Evolutionary conservation across 2,113 vertebrate genomes (phyloP).

Genomic region (Eublepharis macularius): DNA sequence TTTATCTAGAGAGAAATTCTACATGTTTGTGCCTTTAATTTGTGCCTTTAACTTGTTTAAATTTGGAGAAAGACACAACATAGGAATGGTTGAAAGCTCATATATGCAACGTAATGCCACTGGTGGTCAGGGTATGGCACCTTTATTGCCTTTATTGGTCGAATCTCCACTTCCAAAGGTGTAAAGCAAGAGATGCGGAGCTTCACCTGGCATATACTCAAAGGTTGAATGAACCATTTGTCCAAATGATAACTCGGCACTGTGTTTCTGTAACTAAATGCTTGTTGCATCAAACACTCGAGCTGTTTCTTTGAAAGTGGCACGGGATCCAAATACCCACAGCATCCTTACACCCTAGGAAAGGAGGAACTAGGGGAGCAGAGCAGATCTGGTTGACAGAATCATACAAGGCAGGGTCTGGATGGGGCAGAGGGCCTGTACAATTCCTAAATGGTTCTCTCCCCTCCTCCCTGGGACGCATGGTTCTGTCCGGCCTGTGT

Average conservation of each 20-base stretch:
- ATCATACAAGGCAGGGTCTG: too few relatives aligned
- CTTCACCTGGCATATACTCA: too few relatives aligned
- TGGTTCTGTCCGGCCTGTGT: not conserved
- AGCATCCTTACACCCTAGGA: not conserved
- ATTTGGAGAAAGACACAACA: not conserved
- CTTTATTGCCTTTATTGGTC: not conserved
- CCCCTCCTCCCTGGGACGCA: too few relatives aligned
- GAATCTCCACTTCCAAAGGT: not conserved
- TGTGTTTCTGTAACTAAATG: not conserved
- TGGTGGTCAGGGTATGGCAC: not conserved
- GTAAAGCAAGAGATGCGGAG: not conserved
- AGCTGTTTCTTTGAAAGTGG: not conserved
- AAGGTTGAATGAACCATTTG: not conserved
- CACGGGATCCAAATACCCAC: not conserved
- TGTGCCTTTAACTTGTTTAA: conserved; percentile 5
- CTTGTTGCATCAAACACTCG: too few relatives aligned
- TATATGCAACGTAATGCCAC: conserved; percentile 41
- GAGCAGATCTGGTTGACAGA: not conserved
- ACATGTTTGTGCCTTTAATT: not conserved
- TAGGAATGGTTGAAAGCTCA: conserved; percentile 51
- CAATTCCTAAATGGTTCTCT: not conserved
- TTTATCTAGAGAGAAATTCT: conserved; percentile 31
- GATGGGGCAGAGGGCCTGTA: too few relatives aligned
- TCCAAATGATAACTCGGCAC: not conserved
- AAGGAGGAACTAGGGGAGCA: not conserved